phyloP scores from a whole-genome alignment of 2,888 invertebrate genomes.

The Folsomia candida region DNA sequence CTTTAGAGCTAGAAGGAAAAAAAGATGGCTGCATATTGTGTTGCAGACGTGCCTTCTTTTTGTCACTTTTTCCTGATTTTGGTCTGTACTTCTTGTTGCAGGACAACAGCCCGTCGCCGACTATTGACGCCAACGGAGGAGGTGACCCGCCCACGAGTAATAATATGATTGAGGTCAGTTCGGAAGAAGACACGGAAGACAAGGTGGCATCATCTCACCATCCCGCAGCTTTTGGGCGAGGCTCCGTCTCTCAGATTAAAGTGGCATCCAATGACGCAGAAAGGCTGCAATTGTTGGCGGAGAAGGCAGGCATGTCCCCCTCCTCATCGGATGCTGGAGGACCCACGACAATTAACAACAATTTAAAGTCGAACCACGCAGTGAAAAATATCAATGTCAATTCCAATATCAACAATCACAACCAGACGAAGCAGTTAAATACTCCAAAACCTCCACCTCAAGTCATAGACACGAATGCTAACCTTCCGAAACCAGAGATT shows the following conservation, averaged over 20 bases:
- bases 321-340: neutral
- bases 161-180: constrained; percentile 22
- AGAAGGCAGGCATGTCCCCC: constrained; percentile 32
- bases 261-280: constrained; percentile 41
- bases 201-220: constrained; percentile 20
- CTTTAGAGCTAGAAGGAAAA: constrained; percentile 3
- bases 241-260: constrained; percentile 44
- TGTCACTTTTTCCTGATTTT: neutral
- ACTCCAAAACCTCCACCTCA: constrained; percentile 28
- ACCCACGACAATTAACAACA: constrained; percentile 14
- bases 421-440: constrained; percentile 22
- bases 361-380: constrained; percentile 11
- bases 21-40: neutral
- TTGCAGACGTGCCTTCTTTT: neutral
- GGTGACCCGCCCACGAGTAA: constrained; percentile 11
- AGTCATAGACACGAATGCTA: constrained; percentile 40
- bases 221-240: constrained; percentile 40
- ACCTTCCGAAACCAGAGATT: constrained; percentile 46
- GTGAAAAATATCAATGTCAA: constrained; percentile 31
- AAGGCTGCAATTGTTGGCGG: constrained; percentile 39
- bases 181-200: constrained; percentile 39
- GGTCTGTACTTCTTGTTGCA: constrained; percentile 19
- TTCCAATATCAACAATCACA: constrained; percentile 15
- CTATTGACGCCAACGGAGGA: constrained; percentile 24
- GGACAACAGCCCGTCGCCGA: constrained; percentile 48